A percentile compares a stretch with the other conserved stretches of the same genome.
These are phyloP conservation scores for Eupithecia pulchellata DNA, from an alignment of 2,888 invertebrate species.

Conservation along the genomic window DNA sequence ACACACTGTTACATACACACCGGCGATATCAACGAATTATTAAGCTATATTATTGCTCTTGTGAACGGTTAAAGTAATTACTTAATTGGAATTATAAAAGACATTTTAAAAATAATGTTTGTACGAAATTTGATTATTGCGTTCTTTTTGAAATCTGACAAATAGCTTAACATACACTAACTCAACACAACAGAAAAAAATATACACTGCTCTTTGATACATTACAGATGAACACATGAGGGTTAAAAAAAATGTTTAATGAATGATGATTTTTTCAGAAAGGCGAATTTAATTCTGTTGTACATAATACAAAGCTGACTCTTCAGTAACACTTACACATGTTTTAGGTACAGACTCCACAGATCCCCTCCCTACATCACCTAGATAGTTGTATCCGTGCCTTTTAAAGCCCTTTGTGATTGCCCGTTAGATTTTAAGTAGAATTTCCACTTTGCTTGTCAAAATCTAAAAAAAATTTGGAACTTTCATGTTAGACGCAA, in stretches of 20 bases:
- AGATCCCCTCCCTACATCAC: constrained; percentile 60
- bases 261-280: constrained; percentile 41
- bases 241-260: constrained; percentile 25
- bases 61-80: not conserved
- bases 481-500: not conserved
- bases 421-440: constrained; percentile 33
- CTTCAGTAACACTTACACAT: constrained; percentile 62
- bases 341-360: constrained; percentile 68
- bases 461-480: not conserved
- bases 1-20: constrained; percentile 33
- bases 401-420: constrained; percentile 35
- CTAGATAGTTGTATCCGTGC: constrained; percentile 63
- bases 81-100: constrained; percentile 2
- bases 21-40: constrained; percentile 6
- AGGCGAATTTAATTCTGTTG: constrained; percentile 47
- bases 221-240: constrained; percentile 43
- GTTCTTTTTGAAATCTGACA: not conserved
- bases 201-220: constrained; percentile 44
- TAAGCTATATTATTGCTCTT: constrained; percentile 6
- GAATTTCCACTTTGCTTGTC: constrained; percentile 43
- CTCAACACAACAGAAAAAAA: constrained; percentile 33
- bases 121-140: not conserved
- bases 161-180: constrained; percentile 27
- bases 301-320: constrained; percentile 59
- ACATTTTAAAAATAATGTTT: not conserved